Conservation (phyloP, 2,113 vertebrate species). For the Chauna torquata region DNA sequence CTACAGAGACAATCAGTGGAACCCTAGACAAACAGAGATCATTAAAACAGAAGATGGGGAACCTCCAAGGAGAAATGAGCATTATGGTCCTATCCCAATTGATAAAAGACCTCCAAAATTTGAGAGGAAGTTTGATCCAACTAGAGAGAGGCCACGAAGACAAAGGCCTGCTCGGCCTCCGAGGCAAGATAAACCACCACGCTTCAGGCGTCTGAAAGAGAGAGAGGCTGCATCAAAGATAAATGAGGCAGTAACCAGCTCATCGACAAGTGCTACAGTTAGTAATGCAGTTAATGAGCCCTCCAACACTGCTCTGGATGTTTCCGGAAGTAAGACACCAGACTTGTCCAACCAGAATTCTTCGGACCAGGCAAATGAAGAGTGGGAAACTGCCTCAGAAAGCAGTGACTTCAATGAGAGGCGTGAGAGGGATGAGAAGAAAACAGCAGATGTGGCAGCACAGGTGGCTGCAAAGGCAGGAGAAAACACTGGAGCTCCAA, state of each 20-base stretch:
- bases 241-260: slow-evolving; percentile 55
- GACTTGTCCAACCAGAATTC: slow-evolving; percentile 99
- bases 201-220: slow-evolving; percentile 93
- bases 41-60: slow-evolving; percentile 78
- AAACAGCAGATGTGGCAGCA: slow-evolving; percentile 80
- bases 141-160: slow-evolving; percentile 89
- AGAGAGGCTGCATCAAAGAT: slow-evolving; percentile 86
- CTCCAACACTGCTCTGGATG: slow-evolving; percentile 60
- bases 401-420: slow-evolving; percentile 98
- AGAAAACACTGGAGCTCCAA: slow-evolving; percentile 68
- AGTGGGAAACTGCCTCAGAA: slow-evolving; percentile 98
- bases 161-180: slow-evolving; percentile 93
- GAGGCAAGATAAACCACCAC: slow-evolving; percentile 95
- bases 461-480: slow-evolving; percentile 77
- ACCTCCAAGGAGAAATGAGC: slow-evolving; percentile 75
- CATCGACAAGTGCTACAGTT: slow-evolving; percentile 50
- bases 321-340: slow-evolving; percentile 92
- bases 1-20: slow-evolving; percentile 92
- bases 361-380: slow-evolving; percentile 98
- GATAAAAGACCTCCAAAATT: slow-evolving; percentile 87
- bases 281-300: slow-evolving; percentile 71
- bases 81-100: slow-evolving; percentile 68
- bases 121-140: slow-evolving; percentile 89
- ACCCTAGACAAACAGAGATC: slow-evolving; percentile 87
- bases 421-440: slow-evolving; percentile 92